Conservation (phyloP, 2,113 vertebrate genomes). For the Catharus minimus region DNA sequence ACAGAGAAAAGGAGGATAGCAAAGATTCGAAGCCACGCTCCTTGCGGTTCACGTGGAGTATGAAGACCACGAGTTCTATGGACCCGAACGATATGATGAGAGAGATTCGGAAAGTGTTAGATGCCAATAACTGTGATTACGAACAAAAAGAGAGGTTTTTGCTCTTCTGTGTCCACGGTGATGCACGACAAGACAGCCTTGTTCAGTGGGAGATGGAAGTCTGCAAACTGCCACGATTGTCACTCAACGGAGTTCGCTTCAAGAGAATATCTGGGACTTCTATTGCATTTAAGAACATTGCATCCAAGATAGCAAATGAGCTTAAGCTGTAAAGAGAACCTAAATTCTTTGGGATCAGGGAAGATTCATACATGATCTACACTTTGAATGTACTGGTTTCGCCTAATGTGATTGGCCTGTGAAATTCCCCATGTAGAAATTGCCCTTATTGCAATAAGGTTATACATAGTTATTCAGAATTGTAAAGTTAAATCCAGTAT, state of each 20-base stretch:
- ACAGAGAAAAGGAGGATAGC: constrained; percentile 85
- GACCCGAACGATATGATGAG: constrained; percentile 97
- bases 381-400: constrained; percentile 85
- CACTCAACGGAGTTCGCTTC: constrained; percentile 94
- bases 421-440: constrained; percentile 78
- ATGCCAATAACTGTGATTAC: constrained; percentile 96
- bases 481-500: constrained; percentile 82
- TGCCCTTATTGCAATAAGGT: constrained; percentile 90
- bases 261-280: constrained; percentile 97
- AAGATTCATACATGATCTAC: constrained; percentile 76
- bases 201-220: constrained; percentile 99
- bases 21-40: constrained; percentile 95
- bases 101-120: constrained; percentile 95
- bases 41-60: constrained; percentile 96
- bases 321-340: constrained; percentile 89
- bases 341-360: constrained; percentile 76
- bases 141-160: constrained; percentile 97
- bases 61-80: constrained; percentile 99
- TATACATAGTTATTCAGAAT: constrained; percentile 85
- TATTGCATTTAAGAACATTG: constrained; percentile 98
- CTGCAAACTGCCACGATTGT: constrained; percentile 93
- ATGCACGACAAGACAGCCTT: constrained; percentile 92
- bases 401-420: constrained; percentile 74
- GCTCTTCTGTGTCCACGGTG: constrained; percentile 97
- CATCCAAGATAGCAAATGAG: constrained; percentile 97